Conservation (phyloP, 2,113 vertebrate genomes). For the Plecturocebus donacophilus region DNA sequence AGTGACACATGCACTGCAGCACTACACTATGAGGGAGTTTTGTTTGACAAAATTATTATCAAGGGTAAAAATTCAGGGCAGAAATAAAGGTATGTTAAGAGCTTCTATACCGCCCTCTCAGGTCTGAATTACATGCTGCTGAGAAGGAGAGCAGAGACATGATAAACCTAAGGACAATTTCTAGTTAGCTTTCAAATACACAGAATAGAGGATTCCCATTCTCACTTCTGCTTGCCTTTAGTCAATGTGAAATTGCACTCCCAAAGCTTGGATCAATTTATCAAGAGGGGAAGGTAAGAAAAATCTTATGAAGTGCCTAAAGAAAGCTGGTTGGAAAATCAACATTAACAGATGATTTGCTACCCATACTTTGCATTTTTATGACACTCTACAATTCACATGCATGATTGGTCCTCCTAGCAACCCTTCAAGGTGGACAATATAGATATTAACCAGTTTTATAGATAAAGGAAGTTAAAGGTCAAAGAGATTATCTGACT, state of each 20-base stretch:
- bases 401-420: background rate
- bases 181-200: background rate
- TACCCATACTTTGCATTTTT: background rate
- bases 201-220: background rate
- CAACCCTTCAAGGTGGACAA: background rate
- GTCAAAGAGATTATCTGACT: background rate
- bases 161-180: background rate
- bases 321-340: background rate
- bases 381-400: background rate
- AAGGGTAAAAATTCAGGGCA: background rate
- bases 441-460: background rate
- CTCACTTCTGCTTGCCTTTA: background rate
- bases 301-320: background rate
- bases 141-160: background rate
- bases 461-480: constrained; percentile 18
- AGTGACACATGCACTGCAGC: background rate
- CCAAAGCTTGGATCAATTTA: background rate
- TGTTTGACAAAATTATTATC: background rate
- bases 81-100: background rate
- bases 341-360: background rate
- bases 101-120: background rate
- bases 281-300: background rate
- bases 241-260: background rate
- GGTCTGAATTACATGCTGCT: background rate
- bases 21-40: background rate